Evolutionary conservation across 1,140 invertebrate species (phyloP).

Genomic region (Gryon sp.): DNA sequence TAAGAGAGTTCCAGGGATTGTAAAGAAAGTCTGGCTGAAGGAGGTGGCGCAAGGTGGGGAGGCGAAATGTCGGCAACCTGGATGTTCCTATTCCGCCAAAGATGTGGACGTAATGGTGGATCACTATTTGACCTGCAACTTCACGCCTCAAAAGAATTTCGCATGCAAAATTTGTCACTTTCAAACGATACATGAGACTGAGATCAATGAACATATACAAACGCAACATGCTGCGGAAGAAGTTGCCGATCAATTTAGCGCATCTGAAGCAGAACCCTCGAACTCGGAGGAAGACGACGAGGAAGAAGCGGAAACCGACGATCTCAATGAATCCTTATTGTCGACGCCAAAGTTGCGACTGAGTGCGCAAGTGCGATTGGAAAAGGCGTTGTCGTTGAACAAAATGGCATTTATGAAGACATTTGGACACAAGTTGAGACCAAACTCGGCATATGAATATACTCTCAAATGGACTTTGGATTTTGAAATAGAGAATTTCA

Average conservation of each 20-base stretch:
- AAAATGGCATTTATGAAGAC: constrained; percentile 48
- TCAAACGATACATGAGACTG: constrained; percentile 45
- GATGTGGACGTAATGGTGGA: constrained; percentile 66
- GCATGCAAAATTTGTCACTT: constrained; percentile 73
- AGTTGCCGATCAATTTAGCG: constrained; percentile 23
- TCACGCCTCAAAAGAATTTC: constrained; percentile 67
- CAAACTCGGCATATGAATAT: constrained; percentile 27
- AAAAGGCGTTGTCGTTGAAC: constrained; percentile 34
- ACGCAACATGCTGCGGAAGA: constrained; percentile 60
- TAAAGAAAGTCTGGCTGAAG: constrained; percentile 68
- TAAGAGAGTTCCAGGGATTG: constrained; percentile 65
- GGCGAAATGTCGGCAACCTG: constrained; percentile 66
- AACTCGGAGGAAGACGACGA: constrained; percentile 21
- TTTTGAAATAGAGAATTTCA: constrained; percentile 72
- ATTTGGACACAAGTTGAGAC: constrained; percentile 14
- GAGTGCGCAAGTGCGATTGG: constrained; percentile 30
- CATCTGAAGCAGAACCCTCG: constrained; percentile 38
- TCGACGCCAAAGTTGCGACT: constrained; percentile 9
- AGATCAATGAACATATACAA: constrained; percentile 67
- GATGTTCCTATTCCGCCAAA: constrained; percentile 64
- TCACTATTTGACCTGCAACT: constrained; percentile 71
- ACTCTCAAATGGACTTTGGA: constrained; percentile 46
- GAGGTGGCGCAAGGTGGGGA: constrained; percentile 52
- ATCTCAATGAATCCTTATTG: too few species aligned
- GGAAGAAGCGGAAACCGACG: not conserved